These are phyloP conservation scores for Netta rufina DNA, from an alignment of 2,797 vertebrate species.

Conservation along the genomic window DNA sequence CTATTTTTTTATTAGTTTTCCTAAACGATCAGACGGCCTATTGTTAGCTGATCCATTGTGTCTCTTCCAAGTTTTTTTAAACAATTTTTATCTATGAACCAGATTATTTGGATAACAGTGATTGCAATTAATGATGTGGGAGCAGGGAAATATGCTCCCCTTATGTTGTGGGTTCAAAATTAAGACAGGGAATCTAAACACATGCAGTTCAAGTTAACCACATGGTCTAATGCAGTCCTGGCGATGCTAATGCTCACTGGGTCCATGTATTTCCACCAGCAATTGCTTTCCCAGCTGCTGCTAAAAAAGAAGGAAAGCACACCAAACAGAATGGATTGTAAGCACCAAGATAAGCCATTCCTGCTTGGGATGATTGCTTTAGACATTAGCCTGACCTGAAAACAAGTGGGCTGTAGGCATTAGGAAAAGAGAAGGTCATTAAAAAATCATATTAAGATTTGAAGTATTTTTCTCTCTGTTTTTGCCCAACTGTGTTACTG, in stretches of 20 bases:
- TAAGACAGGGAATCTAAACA: slow-evolving; percentile 52
- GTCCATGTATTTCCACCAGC: slow-evolving; percentile 39
- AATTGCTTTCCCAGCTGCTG: slow-evolving; percentile 61
- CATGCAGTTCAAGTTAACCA: slow-evolving; percentile 57
- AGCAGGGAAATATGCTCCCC: slow-evolving; percentile 53
- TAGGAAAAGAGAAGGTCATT: neutral
- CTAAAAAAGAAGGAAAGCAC: neutral
- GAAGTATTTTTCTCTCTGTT: neutral
- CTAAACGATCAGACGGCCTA: slow-evolving; percentile 32
- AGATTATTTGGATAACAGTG: slow-evolving; percentile 68
- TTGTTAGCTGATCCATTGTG: slow-evolving; percentile 61
- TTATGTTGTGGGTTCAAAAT: slow-evolving; percentile 63
- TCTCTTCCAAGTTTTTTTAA: neutral
- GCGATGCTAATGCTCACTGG: neutral
- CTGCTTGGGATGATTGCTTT: slow-evolving; percentile 7
- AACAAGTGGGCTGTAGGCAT: neutral
- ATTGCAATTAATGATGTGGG: slow-evolving; percentile 67
- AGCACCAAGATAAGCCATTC: slow-evolving; percentile 9
- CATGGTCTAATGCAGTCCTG: slow-evolving; percentile 47
- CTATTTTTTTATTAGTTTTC: slow-evolving; percentile 57
- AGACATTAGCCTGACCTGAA: slow-evolving; percentile 11
- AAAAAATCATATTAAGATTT: neutral
- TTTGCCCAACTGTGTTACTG: neutral
- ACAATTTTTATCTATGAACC: slow-evolving; percentile 53
- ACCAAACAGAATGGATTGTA: neutral